Percentiles rank a stretch among this genome's conserved stretches.
These are phyloP conservation scores for Cyclina sinensis DNA, from an alignment of 1,140 invertebrate species.

Conservation along the genomic window DNA sequence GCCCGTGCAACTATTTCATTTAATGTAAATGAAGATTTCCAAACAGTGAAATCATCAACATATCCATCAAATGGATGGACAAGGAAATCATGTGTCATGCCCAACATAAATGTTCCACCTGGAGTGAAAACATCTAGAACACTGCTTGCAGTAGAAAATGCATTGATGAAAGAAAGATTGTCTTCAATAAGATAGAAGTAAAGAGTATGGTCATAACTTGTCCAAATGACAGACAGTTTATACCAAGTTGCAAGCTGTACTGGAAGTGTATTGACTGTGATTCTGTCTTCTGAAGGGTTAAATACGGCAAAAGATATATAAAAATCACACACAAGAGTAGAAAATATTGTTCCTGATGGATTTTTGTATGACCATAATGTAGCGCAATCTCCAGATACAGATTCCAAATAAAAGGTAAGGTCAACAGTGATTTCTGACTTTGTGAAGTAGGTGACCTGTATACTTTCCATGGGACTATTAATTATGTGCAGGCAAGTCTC, in stretches of 20 bases:
- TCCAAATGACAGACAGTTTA: slow-evolving; percentile 69
- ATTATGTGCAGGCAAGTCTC: slow-evolving; percentile 64
- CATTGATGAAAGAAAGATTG: slow-evolving; percentile 22
- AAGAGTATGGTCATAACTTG: slow-evolving; percentile 23
- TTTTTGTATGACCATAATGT: slow-evolving; percentile 68
- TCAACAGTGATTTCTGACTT: slow-evolving; percentile 68
- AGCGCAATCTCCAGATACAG: slow-evolving; percentile 36
- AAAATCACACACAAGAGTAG: slow-evolving; percentile 47
- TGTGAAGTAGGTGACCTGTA: slow-evolving; percentile 58
- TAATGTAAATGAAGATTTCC: slow-evolving; percentile 61
- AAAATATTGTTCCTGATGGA: slow-evolving; percentile 18
- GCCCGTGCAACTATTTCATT: slow-evolving; percentile 63
- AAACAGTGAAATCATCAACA: slow-evolving; percentile 70
- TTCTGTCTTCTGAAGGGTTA: slow-evolving; percentile 20
- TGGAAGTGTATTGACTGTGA: slow-evolving; percentile 21
- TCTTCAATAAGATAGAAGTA: slow-evolving; percentile 59
- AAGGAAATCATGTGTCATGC: slow-evolving; percentile 56
- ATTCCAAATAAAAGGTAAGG: slow-evolving; percentile 67
- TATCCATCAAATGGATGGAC: slow-evolving; percentile 66
- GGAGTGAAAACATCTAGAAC: slow-evolving; percentile 47
- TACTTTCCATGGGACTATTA: slow-evolving; percentile 53
- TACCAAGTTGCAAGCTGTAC: slow-evolving; percentile 67
- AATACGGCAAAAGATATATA: slow-evolving; percentile 35
- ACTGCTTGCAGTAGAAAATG: slow-evolving; percentile 25
- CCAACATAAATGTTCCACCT: slow-evolving; percentile 70